Base-by-base conservation (phyloP, 2,113 vertebrate species). In the Egretta garzetta region DNA sequence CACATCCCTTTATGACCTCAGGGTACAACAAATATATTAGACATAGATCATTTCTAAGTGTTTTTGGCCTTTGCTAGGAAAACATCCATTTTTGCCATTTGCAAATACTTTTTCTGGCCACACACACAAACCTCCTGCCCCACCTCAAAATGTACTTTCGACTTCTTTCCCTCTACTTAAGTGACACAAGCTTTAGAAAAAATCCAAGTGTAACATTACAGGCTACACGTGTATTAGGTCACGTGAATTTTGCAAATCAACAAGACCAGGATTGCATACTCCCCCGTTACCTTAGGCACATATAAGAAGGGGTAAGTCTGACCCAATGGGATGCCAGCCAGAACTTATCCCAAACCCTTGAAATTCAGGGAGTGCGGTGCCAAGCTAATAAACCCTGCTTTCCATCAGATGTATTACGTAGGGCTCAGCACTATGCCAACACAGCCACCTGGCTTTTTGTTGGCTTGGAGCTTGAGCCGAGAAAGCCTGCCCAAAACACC, bases 21-120 rank as follows among this genome's bases (percentile, higher is more conserved):
- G 87, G 97, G 91, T 80, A 93, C 82, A 63, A 86, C 39, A 75
- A 27, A 27, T 72, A 87, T 64, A 73, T 88, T 62, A 41, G 71
- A 93, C 97, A 97, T 93, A 96, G 96, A 97, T 98, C 90, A 97
- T 95, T 97, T 86, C 80, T 79, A 93, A 97, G 93, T 50, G 86
- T 21, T 53, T n/a, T 55, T 97, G 96, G 97, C 94, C 96, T 98
- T 93, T 80, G 62, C 91, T 64, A 45, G 79, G 68, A 82, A 86
- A 82, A 86, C 86, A 97, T 97, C 95, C 26, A 67, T 97, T 97
- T 97, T 84, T 84, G 68, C 13, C 12, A 30, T 68, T 92, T 96
- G 76, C 59, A 62, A 47, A 75, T 77, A 86, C 41, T 72, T 86
- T 90, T 92, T 64, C 77, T 12, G 26, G 64, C 92, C 74, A 68